A percentile compares a stretch with the other conserved stretches of the same genome.
Evolutionary conservation across 2,113 vertebrate genomes (phyloP).

Genomic region (Pelecanus crispus): DNA sequence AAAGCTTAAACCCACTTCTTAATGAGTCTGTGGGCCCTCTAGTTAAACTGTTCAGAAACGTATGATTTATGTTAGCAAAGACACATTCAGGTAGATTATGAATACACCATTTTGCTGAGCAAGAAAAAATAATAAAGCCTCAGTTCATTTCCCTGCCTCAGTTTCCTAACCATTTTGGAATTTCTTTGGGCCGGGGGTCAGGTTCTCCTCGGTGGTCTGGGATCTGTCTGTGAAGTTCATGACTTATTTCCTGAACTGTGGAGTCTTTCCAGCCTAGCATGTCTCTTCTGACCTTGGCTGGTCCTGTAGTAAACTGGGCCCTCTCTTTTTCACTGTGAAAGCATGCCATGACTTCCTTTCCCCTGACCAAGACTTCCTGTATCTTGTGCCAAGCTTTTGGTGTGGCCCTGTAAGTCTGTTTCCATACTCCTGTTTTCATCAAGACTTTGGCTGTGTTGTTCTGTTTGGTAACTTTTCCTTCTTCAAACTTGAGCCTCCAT

Average conservation of each 20-base stretch:
- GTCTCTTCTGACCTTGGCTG: slow-evolving; percentile 47
- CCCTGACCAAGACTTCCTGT: slow-evolving; percentile 46
- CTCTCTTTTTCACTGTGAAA: slow-evolving; percentile 31
- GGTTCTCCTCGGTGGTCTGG: slow-evolving; percentile 46
- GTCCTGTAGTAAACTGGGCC: not conserved
- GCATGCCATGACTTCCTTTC: slow-evolving; percentile 55
- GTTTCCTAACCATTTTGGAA: slow-evolving; percentile 48
- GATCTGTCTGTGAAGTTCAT: slow-evolving; percentile 32
- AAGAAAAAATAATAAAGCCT: slow-evolving; percentile 19
- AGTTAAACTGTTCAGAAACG: not conserved
- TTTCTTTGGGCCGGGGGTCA: slow-evolving; percentile 30
- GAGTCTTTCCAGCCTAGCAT: slow-evolving; percentile 38
- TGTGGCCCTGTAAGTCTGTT: slow-evolving; percentile 49
- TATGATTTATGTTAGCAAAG: not conserved
- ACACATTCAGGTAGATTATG: not conserved
- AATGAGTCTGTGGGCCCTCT: not conserved
- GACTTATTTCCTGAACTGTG: slow-evolving; percentile 32
- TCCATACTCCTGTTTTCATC: slow-evolving; percentile 39
- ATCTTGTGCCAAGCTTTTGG: slow-evolving; percentile 54
- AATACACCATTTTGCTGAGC: slow-evolving; percentile 21
- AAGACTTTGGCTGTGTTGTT: slow-evolving; percentile 32
- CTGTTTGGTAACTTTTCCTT: slow-evolving; percentile 48
- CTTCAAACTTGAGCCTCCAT: not conserved
- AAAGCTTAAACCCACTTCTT: not conserved
- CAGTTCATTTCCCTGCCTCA: slow-evolving; percentile 53